Evolutionary conservation across 2,888 invertebrate genomes (phyloP).

Genomic region (Schizaphis graminum): DNA sequence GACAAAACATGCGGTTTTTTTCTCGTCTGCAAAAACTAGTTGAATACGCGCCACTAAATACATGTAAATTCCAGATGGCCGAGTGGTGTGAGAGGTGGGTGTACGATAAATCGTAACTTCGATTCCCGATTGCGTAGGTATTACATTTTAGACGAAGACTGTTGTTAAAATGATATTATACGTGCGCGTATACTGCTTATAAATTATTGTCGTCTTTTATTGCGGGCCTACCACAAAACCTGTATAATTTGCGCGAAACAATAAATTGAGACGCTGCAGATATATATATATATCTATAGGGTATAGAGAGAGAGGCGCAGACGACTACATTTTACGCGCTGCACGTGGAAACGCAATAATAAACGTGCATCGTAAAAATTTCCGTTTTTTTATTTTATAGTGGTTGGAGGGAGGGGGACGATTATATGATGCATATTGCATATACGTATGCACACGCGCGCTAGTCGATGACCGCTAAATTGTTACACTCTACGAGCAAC

Average conservation of each 20-base stretch:
- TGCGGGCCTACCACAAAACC: conserved; percentile 12
- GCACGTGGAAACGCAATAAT: conserved; percentile 26
- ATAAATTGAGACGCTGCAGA: not conserved
- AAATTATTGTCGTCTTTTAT: conserved; percentile 1
- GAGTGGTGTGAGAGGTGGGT: not conserved
- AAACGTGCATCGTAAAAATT: conserved; percentile 33
- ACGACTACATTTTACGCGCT: conserved; percentile 23
- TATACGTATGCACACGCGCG: conserved; percentile 1
- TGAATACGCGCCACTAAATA: not conserved
- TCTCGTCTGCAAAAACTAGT: not conserved
- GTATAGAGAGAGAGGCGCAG: not conserved
- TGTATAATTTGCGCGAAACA: conserved; percentile 5
- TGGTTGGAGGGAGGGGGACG: not conserved
- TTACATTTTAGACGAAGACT: not conserved
- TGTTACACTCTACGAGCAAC: not conserved
- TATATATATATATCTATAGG: no score
- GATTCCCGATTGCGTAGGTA: not conserved
- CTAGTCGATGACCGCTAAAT: conserved; percentile 51
- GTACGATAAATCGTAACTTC: not conserved
- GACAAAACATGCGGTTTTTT: not conserved
- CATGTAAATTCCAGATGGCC: not conserved
- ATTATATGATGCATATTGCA: conserved; percentile 22
- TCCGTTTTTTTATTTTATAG: not conserved
- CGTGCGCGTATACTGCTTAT: not conserved
- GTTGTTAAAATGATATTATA: not conserved